These are phyloP conservation scores for Anagyrus pseudococci DNA, from an alignment of 2,888 invertebrate genomes.

Conservation along the genomic window DNA sequence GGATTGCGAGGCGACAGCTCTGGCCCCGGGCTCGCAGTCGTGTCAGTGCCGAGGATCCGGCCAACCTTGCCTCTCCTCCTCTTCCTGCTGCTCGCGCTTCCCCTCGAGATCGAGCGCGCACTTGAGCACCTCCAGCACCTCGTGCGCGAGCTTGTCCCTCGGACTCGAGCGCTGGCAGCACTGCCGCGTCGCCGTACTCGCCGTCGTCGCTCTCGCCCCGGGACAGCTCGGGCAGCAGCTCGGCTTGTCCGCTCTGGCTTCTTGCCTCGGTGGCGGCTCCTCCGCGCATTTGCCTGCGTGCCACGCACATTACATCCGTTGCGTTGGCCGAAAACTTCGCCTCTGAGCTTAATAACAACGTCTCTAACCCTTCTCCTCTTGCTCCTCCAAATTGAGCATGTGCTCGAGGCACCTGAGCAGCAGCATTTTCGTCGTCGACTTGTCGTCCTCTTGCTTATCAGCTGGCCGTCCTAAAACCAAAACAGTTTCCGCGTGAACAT, in stretches of 20 bases:
- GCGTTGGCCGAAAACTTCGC: neutral
- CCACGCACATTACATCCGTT: neutral
- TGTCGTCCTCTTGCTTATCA: conserved; percentile 9
- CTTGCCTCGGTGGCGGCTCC: too few relatives aligned
- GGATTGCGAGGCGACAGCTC: neutral
- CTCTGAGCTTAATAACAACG: neutral
- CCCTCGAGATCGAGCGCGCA: conserved; percentile 33
- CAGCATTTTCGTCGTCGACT: conserved; percentile 22
- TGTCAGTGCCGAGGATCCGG: neutral
- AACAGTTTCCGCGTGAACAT: neutral
- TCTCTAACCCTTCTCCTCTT: conserved; percentile 8
- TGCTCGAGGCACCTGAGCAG: conserved; percentile 38
- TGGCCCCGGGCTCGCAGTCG: neutral
- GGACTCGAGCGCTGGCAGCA: neutral
- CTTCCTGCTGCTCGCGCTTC: conserved; percentile 13
- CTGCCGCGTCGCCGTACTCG: too few relatives aligned
- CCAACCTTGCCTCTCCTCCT: conserved; percentile 16
- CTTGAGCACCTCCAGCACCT: conserved; percentile 35
- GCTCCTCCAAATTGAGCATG: conserved; percentile 36
- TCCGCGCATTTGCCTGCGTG: conserved; percentile 9
- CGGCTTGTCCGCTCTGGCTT: neutral
- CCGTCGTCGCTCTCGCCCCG: too few relatives aligned
- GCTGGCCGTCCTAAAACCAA: neutral
- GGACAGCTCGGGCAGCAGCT: conserved; percentile 12
- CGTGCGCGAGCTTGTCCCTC: conserved; percentile 28